Evolutionary conservation across 2,113 vertebrate species (phyloP), one percentile per base, ranked within the genome.

Genomic region (Malurus elegans): DNA sequence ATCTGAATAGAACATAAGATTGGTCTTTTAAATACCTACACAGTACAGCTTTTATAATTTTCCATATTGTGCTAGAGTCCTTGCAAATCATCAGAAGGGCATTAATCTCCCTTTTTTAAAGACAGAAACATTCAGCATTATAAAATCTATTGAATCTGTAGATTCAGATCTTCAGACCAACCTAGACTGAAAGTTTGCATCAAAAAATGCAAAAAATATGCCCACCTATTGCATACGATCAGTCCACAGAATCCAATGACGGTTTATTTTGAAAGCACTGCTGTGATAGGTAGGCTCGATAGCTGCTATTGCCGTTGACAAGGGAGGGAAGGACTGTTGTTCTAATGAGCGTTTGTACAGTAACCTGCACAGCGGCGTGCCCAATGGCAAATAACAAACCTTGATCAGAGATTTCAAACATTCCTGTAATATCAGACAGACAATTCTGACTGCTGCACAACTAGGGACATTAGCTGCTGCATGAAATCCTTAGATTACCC

Each of bases 341-440:
- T n/a, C 51, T 91, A 88, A 84, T 53, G 78, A 86, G 34, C 62
- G 25, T 88, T 92, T 86, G 56, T 81, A 92, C 88, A 91, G 86
- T 81, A 76, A 78, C 72, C 79, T 78, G 72, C 69, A 81, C 86
- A 74, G 72, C 1, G 4, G 88, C 76, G 71, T 51, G 51, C 72
- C 72, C 88, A 67, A 48, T 56, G 79, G 34, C 34, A 86, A 92
- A 86, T 47, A 86, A 79, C 70, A 93, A 92, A 90, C 42, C 78
- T 94, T 92, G 82, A 94, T 78, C 82, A 69, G 71, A 76, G 75
- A 88, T 92, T 93, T 94, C 47, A 90, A 76, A 86, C 72, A 31
- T 66, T 76, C 21, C 38, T n/a, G 71, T 83, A 90, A 80, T 51
- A 92, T 78, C 91, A 92, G 88, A 91, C 13, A 31, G 36, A 47